Evolutionary conservation across 2,797 vertebrate genomes (phyloP).

Genomic region (Semotilus atromaculatus): DNA sequence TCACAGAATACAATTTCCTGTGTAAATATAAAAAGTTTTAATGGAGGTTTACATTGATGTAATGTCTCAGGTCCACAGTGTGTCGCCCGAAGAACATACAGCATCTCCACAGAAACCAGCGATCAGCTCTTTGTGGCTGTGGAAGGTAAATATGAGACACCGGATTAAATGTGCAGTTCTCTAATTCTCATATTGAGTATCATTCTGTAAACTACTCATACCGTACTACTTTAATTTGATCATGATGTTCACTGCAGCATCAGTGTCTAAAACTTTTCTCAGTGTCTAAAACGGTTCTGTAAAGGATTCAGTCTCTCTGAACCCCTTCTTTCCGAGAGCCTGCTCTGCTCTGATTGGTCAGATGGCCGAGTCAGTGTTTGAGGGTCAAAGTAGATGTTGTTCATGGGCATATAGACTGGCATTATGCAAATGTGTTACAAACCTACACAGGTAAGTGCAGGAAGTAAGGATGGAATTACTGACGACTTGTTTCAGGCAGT

Average conservation of each 20-base stretch:
- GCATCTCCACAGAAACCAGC: slow-evolving; percentile 70
- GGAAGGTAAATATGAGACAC: slow-evolving; percentile 75
- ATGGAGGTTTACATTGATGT: neutral
- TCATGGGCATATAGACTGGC: neutral
- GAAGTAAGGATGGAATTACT: neutral
- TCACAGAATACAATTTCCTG: neutral
- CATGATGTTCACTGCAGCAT: neutral
- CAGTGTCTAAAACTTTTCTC: no score
- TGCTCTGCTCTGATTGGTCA: neutral
- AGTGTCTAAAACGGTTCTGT: neutral
- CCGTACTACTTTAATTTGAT: neutral
- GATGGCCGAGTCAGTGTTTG: neutral
- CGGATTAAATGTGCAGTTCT: neutral
- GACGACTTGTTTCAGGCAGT: no score
- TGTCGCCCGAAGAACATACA: slow-evolving; percentile 77
- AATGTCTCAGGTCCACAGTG: slow-evolving; percentile 76
- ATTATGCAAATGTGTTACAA: neutral
- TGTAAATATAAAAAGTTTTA: neutral
- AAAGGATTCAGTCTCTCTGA: neutral
- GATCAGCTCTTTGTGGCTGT: slow-evolving; percentile 76
- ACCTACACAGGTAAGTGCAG: no score
- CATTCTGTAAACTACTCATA: neutral
- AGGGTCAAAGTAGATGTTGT: neutral
- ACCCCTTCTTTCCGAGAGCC: neutral
- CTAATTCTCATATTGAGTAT: neutral